Evolutionary conservation across 2,888 invertebrate species (phyloP).

Genomic region (Miltochrista miniata): DNA sequence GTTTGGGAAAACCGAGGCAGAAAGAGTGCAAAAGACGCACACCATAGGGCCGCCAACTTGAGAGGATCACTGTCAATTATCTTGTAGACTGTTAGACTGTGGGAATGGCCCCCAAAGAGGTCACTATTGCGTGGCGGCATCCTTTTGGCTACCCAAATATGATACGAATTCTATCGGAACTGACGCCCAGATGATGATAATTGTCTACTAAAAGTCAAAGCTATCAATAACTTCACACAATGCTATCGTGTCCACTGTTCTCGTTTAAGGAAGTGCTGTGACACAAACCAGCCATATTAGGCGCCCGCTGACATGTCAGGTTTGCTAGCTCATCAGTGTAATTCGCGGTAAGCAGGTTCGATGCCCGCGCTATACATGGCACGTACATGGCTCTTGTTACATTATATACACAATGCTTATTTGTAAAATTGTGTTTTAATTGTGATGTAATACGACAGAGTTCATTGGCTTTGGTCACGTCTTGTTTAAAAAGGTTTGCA

Average conservation of each 20-base stretch:
- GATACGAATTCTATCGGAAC: too few species aligned
- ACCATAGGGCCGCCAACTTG: too few species aligned
- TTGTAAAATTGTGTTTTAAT: constrained; percentile 1
- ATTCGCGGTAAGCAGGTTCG: constrained; percentile 64
- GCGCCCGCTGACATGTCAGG: constrained; percentile 16
- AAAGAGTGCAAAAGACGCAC: too few species aligned
- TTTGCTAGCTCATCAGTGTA: constrained; percentile 37
- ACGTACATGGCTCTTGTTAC: constrained; percentile 37
- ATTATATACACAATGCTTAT: constrained; percentile 7
- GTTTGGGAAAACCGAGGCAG: too few species aligned
- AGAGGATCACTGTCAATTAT: too few species aligned
- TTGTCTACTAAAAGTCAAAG: too few species aligned
- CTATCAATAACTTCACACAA: background rate
- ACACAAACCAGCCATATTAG: constrained; percentile 17
- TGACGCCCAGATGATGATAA: too few species aligned
- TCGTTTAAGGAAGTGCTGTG: constrained; percentile 11
- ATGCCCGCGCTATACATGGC: constrained; percentile 67
- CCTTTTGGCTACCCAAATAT: too few species aligned
- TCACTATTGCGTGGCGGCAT: too few species aligned
- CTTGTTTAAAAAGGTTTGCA: background rate
- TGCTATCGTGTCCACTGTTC: background rate
- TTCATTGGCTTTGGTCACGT: background rate
- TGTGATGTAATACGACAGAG: constrained; percentile 1
- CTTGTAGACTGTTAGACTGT: too few species aligned
- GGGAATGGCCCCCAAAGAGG: too few species aligned